phyloP scores from a whole-genome alignment of 2,888 invertebrate genomes.

The Caenorhabditis sp. region DNA sequence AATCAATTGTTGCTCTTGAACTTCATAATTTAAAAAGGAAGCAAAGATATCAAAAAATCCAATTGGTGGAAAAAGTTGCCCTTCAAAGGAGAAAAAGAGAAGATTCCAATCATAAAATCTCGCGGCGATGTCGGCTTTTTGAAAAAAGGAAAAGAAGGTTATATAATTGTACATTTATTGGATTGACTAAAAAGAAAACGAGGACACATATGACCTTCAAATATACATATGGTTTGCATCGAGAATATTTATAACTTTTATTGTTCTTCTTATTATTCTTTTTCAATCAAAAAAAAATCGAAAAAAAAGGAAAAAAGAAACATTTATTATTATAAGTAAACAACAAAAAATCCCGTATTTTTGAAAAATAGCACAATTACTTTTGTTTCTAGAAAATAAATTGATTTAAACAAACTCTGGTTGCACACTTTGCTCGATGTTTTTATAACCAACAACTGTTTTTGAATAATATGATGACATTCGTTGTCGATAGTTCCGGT shows the following conservation, averaged over 20 bases:
- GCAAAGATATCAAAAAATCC: no score
- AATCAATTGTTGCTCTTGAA: no score
- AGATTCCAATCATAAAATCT: conserved; percentile 1
- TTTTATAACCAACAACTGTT: conserved; percentile 30
- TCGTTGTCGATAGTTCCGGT: conserved; percentile 28
- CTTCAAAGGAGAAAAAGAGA: neutral
- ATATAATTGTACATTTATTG: conserved; percentile 1
- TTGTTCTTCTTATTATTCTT: neutral
- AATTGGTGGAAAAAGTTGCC: no score
- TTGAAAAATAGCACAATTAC: neutral
- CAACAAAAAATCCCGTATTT: conserved; percentile 23
- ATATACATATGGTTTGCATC: neutral
- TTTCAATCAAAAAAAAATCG: neutral
- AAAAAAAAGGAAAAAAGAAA: no score
- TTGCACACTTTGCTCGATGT: conserved; percentile 31
- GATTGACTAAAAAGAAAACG: neutral
- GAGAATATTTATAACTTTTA: neutral
- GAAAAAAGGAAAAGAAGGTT: neutral
- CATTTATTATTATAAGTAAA: conserved; percentile 36
- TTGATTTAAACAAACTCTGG: conserved; percentile 35
- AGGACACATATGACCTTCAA: neutral
- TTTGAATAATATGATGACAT: conserved; percentile 11
- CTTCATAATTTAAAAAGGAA: neutral
- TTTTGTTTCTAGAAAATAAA: no score
- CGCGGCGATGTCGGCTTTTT: neutral